Evolutionary conservation across 2,113 vertebrate species (phyloP).

Genomic region (human): GRCh38 chr1:201454001-201454500

Average conservation of each 20-base stretch:
- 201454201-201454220: not conserved
- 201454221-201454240: not conserved
- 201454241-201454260: not conserved
- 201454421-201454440: rapidly evolving
- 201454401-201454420: not conserved
- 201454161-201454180: not conserved
- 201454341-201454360: not conserved
- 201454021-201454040: too few relatives aligned
- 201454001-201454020: too few relatives aligned
- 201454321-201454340: not conserved
- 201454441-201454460: not conserved
- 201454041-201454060: too few relatives aligned
- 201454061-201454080: too few relatives aligned
- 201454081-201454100: too few relatives aligned
- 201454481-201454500: not conserved
- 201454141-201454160: not conserved
- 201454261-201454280: too few relatives aligned
- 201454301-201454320: not conserved
- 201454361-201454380: not conserved
- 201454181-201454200: not conserved
- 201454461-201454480: rapidly evolving
- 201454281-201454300: too few relatives aligned
- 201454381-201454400: not conserved
- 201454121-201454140: not conserved
- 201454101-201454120: too few relatives aligned